A percentile compares a stretch with the other conserved stretches of the same genome.
phyloP scores from a whole-genome alignment of 2,888 invertebrate species.

The Xanthorhoe designata region DNA sequence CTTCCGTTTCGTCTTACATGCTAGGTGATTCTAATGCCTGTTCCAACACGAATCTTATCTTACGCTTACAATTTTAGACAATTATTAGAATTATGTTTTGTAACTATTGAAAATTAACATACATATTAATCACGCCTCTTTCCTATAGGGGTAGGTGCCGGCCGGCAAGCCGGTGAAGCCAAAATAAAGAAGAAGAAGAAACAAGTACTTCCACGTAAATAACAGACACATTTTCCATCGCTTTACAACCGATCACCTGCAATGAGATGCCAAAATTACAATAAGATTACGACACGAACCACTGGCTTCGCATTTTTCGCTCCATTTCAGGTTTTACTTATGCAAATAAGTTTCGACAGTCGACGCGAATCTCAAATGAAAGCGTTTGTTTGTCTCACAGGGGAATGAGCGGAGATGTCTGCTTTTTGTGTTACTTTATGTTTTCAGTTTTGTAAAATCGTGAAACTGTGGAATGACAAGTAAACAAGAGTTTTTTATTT shows the following conservation, averaged over 20 bases:
- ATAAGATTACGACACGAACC: slow-evolving; percentile 39
- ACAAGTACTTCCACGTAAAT: slow-evolving; percentile 1
- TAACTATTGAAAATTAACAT: too few species aligned
- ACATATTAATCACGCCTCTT: background rate
- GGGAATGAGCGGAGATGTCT: slow-evolving; percentile 46
- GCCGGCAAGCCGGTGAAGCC: too few species aligned
- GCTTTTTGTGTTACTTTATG: slow-evolving; percentile 1
- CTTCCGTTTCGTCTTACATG: too few species aligned
- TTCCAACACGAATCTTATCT: too few species aligned
- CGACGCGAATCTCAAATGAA: slow-evolving; percentile 70
- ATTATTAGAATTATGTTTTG: too few species aligned
- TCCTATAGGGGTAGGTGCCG: too few species aligned
- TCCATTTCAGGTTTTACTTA: slow-evolving; percentile 77
- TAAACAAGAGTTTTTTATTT: too few species aligned
- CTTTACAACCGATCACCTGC: slow-evolving; percentile 17
- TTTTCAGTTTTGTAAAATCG: background rate
- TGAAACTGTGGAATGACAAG: too few species aligned
- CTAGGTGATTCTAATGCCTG: too few species aligned
- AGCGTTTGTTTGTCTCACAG: slow-evolving; percentile 67
- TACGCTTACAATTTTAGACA: too few species aligned
- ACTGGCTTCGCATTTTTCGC: slow-evolving; percentile 65
- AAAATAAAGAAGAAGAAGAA: too few species aligned
- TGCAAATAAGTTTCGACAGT: slow-evolving; percentile 79
- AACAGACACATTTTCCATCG: background rate
- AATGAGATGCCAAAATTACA: slow-evolving; percentile 45